phyloP scores from a whole-genome alignment of 2,113 vertebrate species.

The Myotis lucifugus region DNA sequence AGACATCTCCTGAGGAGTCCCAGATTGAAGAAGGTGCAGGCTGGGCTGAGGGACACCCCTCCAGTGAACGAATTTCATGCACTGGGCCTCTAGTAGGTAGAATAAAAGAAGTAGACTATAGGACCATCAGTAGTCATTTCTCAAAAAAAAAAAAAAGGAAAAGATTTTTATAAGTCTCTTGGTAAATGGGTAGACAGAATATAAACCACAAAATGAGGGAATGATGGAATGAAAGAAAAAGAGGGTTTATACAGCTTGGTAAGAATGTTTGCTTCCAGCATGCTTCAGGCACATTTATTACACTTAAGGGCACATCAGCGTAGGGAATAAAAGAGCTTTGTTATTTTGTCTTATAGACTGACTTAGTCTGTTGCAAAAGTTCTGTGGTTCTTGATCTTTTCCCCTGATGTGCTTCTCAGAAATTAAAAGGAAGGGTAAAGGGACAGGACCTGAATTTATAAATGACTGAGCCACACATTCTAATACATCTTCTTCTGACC shows the following conservation, averaged over 20 bases:
- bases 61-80: too few species aligned
- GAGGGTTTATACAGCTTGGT: slow-evolving; percentile 58
- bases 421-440: slow-evolving; percentile 70
- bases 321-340: slow-evolving; percentile 79
- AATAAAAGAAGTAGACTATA: not conserved
- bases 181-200: slow-evolving; percentile 59
- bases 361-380: slow-evolving; percentile 79
- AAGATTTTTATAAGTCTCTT: not conserved
- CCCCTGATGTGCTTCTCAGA: slow-evolving; percentile 69
- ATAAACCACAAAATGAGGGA: not conserved
- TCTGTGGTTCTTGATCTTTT: slow-evolving; percentile 79
- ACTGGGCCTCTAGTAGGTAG: not conserved
- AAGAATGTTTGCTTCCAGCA: slow-evolving; percentile 66
- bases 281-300: slow-evolving; percentile 73
- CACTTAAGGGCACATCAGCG: slow-evolving; percentile 74
- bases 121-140: not conserved
- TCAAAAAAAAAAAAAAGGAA: not conserved
- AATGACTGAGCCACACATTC: slow-evolving; percentile 70
- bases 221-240: not conserved
- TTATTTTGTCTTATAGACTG: slow-evolving; percentile 75
- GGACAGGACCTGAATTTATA: slow-evolving; percentile 70
- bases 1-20: too few species aligned
- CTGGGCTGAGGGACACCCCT: too few species aligned
- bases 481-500: slow-evolving; percentile 70
- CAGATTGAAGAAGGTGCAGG: too few species aligned